Evolutionary conservation across 2,888 invertebrate species (phyloP).

Genomic region (Agrochola macilenta): DNA sequence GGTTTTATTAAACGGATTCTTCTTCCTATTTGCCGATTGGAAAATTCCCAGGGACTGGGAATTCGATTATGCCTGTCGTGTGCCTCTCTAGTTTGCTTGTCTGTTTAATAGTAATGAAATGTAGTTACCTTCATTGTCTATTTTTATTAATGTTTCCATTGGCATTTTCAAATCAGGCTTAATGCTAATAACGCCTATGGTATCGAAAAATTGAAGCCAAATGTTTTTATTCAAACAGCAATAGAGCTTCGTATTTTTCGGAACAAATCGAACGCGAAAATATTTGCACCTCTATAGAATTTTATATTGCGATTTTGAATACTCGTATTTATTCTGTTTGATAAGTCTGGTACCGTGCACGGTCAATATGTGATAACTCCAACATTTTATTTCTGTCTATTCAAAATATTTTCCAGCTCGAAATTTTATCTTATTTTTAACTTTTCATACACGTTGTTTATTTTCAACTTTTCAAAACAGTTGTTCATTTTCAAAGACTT

Average conservation of each 20-base stretch:
- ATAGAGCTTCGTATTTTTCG: slow-evolving; percentile 25
- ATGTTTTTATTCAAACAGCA: slow-evolving; percentile 42
- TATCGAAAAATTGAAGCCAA: slow-evolving; percentile 37
- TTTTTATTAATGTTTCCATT: slow-evolving; percentile 5
- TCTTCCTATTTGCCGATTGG: slow-evolving; percentile 79
- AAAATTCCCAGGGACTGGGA: slow-evolving; percentile 78
- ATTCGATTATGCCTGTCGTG: slow-evolving; percentile 81
- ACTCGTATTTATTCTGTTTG: slow-evolving; percentile 35
- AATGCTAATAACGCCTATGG: slow-evolving; percentile 32
- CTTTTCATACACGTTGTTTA: neutral
- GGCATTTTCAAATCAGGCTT: neutral
- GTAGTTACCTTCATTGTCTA: slow-evolving; percentile 37
- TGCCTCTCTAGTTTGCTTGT: slow-evolving; percentile 75
- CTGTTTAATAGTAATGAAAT: slow-evolving; percentile 69
- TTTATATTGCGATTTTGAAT: slow-evolving; percentile 39
- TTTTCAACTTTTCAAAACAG: neutral
- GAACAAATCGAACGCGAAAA: slow-evolving; percentile 49
- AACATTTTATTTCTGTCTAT: slow-evolving; percentile 28
- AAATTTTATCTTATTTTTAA: slow-evolving; percentile 18
- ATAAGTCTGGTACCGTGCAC: slow-evolving; percentile 14
- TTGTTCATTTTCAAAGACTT: neutral
- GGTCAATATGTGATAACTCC: slow-evolving; percentile 23
- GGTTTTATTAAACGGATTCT: slow-evolving; percentile 80
- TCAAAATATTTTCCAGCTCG: slow-evolving; percentile 3
- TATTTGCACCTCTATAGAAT: slow-evolving; percentile 51